Evolutionary conservation across 2,113 vertebrate species (phyloP), one percentile per base, ranked within the genome.

Genomic region (Bufo bufo): DNA sequence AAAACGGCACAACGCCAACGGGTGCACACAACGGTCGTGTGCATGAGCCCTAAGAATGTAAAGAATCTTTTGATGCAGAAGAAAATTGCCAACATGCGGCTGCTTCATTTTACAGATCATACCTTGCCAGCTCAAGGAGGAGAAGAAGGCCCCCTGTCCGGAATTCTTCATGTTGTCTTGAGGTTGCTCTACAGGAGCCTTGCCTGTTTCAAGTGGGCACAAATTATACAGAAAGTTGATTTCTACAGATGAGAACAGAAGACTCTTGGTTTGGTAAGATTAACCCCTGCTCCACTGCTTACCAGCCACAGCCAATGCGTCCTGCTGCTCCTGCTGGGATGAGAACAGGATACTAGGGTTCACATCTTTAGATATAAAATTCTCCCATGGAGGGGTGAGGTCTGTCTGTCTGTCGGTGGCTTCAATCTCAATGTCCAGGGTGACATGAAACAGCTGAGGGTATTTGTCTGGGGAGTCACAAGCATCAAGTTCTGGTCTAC

Each of bases 381-480:
- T 97, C 89, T 99, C 98, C 98, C 98, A 99, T 0, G 98, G 98
- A 10, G 98, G 97, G 3, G 98, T 99, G 90, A 99, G 93, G 90
- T 99, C 98, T 0, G 96, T 95, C 90, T 96, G 97, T 89, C 97
- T 98, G 85, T 99, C 98, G 0, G 93, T 91, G 4, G 96, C 92
- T 90, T 99, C 97, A 47, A 99, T 95, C 92, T 99, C 97, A 56
- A 99, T 89, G 16, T 99, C 98, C 92, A 99, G 87, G 7, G 96
- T 93, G 49, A 99, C 95, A 23, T 99, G 98, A 92, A 99, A 99
- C 47, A 99, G 95, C 93, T 98, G 97, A 20, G 98, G 98, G 83
- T 99, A 99, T 93, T 99, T 99, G 92, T 99, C 98, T 77, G 97
- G 97, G 90, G 96, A 96, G 90, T 99, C 98, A 20, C 97, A 99